phyloP scores from a whole-genome alignment of 2,113 vertebrate genomes.

The Oreochromis tanganicae region DNA sequence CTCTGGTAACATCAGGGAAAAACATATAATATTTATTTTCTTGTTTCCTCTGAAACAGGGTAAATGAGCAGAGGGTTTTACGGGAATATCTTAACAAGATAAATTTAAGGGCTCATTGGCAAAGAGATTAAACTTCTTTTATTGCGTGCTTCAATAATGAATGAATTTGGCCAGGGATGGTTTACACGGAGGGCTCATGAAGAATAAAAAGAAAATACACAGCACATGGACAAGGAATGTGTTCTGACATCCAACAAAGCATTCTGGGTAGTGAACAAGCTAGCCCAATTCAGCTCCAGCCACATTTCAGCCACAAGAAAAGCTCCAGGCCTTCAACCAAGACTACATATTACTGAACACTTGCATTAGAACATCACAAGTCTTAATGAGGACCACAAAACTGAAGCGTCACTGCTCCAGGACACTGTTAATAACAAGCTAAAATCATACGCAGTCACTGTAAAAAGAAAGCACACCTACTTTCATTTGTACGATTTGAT shows the following conservation, averaged over 20 bases:
- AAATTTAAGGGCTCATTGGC: background rate
- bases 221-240: conserved; percentile 64
- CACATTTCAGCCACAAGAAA: background rate
- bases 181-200: conserved; percentile 49
- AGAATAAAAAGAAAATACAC: conserved; percentile 72
- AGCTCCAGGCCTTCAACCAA: background rate
- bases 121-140: conserved; percentile 47
- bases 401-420: background rate
- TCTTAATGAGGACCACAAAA: background rate
- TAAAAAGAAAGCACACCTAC: background rate
- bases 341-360: background rate
- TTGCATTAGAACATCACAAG: background rate
- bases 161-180: conserved; percentile 31
- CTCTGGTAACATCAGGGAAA: background rate
- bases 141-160: conserved; percentile 51
- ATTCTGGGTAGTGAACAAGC: background rate
- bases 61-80: background rate
- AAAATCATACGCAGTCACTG: background rate
- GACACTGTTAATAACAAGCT: background rate
- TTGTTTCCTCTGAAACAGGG: background rate
- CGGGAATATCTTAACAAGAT: background rate
- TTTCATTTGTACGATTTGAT: background rate
- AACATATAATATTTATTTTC: background rate
- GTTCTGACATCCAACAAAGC: background rate
- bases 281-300: background rate